Conservation (phyloP, 2,888 invertebrate genomes). For the Corythucha ciliata region DNA sequence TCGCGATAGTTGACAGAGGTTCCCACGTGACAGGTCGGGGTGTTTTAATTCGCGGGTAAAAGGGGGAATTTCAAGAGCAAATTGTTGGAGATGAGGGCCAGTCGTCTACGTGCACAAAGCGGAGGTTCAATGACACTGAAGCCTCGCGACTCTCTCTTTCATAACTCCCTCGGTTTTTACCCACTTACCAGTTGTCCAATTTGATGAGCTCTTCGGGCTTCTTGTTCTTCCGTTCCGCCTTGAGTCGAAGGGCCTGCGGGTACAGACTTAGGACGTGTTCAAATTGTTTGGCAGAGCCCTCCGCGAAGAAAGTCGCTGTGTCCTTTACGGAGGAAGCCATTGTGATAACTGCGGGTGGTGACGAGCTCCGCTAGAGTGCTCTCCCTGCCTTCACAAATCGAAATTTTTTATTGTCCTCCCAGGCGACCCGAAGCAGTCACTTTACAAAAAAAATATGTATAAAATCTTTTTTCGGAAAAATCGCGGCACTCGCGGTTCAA, state of each 20-base stretch:
- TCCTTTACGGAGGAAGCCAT: conserved; percentile 80
- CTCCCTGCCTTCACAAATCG: conserved; percentile 17
- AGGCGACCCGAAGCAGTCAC: no score
- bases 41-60: no score
- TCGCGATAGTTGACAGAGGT: no score
- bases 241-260: conserved; percentile 80
- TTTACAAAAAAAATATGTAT: no score
- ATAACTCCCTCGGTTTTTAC: conserved; percentile 11
- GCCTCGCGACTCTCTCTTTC: conserved; percentile 8
- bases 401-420: no score
- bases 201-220: conserved; percentile 90
- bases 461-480: no score
- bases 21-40: no score
- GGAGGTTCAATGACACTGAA: conserved; percentile 42
- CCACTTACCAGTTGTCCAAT: conserved; percentile 84
- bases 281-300: conserved; percentile 73
- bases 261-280: conserved; percentile 82
- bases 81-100: no score
- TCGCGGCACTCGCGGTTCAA: no score
- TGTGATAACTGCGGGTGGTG: conserved; percentile 39
- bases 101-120: conserved; percentile 34
- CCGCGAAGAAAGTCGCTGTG: conserved; percentile 87
- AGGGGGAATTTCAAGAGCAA: no score
- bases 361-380: conserved; percentile 27
- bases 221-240: conserved; percentile 83